Base-by-base conservation (phyloP, 2,113 vertebrate species). In the Odocoileus hemionus region DNA sequence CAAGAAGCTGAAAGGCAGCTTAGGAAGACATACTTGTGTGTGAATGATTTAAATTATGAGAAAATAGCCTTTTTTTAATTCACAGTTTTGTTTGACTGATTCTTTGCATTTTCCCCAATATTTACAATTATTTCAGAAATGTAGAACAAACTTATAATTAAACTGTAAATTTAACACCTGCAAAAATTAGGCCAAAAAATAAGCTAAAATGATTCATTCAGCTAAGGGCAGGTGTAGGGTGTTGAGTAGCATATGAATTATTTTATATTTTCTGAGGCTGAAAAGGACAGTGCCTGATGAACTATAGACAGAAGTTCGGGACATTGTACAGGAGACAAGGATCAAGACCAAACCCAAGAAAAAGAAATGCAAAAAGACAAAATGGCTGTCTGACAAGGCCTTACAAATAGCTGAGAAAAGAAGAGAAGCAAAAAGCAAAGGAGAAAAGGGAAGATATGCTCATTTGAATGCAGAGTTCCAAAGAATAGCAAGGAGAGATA, bases 151-250 rank as follows among this genome's bases (percentile, higher is more conserved):
- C 58, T 91, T 89, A n/a, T n/a, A 82, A 52, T 7, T 86, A 76
- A 89, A 87, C 11, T 82, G 52, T 6, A 74, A 55, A n/a, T 25
- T 80, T 61, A 85, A 64, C 45, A 74, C 4, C 83, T 93, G 5
- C 19, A 93, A 95, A 95, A 91, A 70, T 17, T 50, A 86, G 45
- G n/a, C 19, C 7, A n/a, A 74, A 79, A 88, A 93, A 87, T 60
- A 19, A 87, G 9, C 11, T 55, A 67, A 19, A 89, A 50, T 55
- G 5, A 52, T 64, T 74, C 33, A 76, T 82, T 90, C 28, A 39
- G 13, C 13, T 64, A 82, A 89, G 9, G 11, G 21, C 8, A 45
- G 33, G 17, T 4, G 28, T 4, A 36, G 17, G 16, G 2, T 14
- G 19, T 30, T 30, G n/a, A 52, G 8, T 47, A 70, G 4, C 14